phyloP scores from a whole-genome alignment of 2,797 vertebrate genomes.

The Sardinella longiceps region DNA sequence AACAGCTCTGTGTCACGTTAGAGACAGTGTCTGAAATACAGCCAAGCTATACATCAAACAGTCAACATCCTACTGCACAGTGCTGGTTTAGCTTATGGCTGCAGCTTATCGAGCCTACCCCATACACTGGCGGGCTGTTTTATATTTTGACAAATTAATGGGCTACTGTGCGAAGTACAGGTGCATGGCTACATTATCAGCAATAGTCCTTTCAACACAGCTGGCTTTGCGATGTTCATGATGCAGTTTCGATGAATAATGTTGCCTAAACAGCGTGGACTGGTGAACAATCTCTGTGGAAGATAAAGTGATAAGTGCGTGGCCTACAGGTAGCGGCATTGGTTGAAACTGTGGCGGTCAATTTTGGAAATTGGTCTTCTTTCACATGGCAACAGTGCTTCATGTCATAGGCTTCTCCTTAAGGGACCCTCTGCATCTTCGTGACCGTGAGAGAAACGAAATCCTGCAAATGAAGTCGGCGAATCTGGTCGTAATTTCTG shows the following conservation, averaged over 20 bases:
- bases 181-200: too few species aligned
- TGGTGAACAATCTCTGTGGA: too few species aligned
- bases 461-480: neutral
- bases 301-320: neutral
- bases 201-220: neutral
- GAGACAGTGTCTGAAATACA: too few species aligned
- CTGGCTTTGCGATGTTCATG: too few species aligned
- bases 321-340: neutral
- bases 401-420: conserved; percentile 46
- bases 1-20: too few species aligned
- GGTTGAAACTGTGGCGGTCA: conserved; percentile 58
- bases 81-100: too few species aligned
- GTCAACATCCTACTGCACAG: too few species aligned
- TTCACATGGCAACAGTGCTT: conserved; percentile 85
- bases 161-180: too few species aligned
- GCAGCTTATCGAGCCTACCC: too few species aligned
- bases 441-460: conserved; percentile 33
- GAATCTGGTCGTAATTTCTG: neutral
- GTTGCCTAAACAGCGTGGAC: neutral
- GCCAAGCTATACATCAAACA: too few species aligned
- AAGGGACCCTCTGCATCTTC: conserved; percentile 67
- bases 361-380: conserved; percentile 75
- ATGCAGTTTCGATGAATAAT: too few species aligned
- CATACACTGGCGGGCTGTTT: neutral
- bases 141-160: too few species aligned